Conservation (phyloP, 2,797 vertebrate genomes). For the Hemitrygon akajei region DNA sequence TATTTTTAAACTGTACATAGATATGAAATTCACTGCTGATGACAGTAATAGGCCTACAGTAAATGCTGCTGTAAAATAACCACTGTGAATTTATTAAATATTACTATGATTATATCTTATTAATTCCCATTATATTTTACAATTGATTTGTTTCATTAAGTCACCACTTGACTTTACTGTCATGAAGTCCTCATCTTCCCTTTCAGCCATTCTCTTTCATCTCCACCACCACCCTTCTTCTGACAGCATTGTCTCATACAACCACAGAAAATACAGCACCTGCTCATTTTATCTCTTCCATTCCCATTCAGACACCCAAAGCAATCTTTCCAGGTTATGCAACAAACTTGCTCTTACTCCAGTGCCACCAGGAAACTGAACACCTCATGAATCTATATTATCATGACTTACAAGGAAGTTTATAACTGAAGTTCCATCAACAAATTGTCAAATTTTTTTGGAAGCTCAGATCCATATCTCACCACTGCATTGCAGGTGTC, state of each 20-base stretch:
- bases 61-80: too few species aligned
- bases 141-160: not conserved
- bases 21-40: not conserved
- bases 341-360: too few species aligned
- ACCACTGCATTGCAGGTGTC: not conserved
- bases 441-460: not conserved
- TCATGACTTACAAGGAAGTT: not conserved
- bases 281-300: too few species aligned
- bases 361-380: not conserved
- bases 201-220: not conserved
- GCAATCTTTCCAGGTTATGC: too few species aligned
- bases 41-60: not conserved
- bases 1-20: not conserved
- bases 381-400: not conserved
- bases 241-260: too few species aligned
- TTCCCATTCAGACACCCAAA: too few species aligned
- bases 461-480: not conserved
- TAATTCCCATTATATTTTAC: constrained; percentile 16
- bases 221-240: too few species aligned
- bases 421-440: not conserved
- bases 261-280: too few species aligned
- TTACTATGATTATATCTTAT: not conserved
- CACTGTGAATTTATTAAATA: not conserved
- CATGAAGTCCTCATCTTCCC: not conserved
- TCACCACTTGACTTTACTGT: not conserved